Conservation (phyloP, 2,113 vertebrate species). For the Ceratotherium simum region DNA sequence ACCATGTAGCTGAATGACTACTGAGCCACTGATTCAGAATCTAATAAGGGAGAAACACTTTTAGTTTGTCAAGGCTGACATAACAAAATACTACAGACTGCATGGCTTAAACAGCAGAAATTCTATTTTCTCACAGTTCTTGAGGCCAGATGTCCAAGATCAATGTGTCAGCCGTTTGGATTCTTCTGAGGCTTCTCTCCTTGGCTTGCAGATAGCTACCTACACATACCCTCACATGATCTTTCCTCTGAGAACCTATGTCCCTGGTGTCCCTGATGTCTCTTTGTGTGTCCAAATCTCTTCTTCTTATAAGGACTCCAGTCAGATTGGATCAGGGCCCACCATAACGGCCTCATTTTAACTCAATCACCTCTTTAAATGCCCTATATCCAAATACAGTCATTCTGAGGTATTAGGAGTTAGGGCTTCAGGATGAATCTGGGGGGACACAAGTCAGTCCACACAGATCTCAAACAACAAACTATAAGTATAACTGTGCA, state of each 20-base stretch:
- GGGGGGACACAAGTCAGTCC: neutral
- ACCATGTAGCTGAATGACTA: neutral
- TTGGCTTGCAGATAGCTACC: neutral
- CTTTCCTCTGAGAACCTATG: neutral
- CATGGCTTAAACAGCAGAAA: neutral
- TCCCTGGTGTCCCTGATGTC: neutral
- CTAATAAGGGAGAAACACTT: neutral
- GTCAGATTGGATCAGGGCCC: neutral
- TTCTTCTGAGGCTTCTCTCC: neutral
- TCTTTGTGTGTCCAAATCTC: neutral
- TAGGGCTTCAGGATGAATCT: neutral
- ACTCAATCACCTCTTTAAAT: neutral
- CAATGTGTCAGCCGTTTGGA: neutral
- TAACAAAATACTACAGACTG: neutral
- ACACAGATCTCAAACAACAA: slow-evolving; percentile 32
- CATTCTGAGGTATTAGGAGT: neutral
- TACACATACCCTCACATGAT: neutral
- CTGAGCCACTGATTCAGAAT: neutral
- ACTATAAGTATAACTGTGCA: neutral
- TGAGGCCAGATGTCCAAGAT: neutral
- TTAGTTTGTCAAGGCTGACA: neutral
- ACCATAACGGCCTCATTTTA: neutral
- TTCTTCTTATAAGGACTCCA: neutral
- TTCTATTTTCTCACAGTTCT: neutral
- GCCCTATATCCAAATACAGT: slow-evolving; percentile 20